Conservation (phyloP, 2,113 vertebrate genomes). For the Leptocoma aspasia region DNA sequence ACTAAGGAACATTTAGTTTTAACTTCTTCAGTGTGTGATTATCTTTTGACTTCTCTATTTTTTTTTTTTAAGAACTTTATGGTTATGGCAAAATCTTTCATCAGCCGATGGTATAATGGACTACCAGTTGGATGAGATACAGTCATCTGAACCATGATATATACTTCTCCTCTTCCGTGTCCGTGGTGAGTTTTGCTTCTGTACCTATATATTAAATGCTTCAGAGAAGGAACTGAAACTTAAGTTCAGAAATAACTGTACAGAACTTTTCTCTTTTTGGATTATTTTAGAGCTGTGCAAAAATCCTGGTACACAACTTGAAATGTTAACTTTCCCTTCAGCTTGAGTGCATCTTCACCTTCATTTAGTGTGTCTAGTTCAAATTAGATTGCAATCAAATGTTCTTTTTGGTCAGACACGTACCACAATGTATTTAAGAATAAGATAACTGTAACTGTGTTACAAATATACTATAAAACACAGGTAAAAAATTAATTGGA, state of each 20-base stretch:
- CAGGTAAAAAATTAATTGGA: neutral
- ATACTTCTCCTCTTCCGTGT: neutral
- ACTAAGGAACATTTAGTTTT: neutral
- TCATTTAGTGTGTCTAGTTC: neutral
- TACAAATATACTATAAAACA: neutral
- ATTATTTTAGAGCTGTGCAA: neutral
- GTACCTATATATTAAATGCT: neutral
- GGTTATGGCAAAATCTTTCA: slow-evolving; percentile 41
- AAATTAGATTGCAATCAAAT: neutral
- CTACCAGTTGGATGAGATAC: slow-evolving; percentile 21
- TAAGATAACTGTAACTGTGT: neutral
- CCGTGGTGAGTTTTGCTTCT: slow-evolving; percentile 47
- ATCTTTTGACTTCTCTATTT: neutral
- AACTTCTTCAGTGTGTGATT: neutral
- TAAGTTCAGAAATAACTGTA: neutral
- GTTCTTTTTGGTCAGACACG: neutral
- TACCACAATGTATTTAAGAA: neutral
- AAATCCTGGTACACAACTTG: neutral
- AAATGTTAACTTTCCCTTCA: neutral
- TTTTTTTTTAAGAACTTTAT: slow-evolving; percentile 25
- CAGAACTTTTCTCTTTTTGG: neutral
- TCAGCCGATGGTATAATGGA: neutral
- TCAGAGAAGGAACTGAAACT: neutral
- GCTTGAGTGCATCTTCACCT: neutral
- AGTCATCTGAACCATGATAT: slow-evolving; percentile 7